Base-by-base conservation (phyloP, 1,140 invertebrate genomes). In the Ips typographus region DNA sequence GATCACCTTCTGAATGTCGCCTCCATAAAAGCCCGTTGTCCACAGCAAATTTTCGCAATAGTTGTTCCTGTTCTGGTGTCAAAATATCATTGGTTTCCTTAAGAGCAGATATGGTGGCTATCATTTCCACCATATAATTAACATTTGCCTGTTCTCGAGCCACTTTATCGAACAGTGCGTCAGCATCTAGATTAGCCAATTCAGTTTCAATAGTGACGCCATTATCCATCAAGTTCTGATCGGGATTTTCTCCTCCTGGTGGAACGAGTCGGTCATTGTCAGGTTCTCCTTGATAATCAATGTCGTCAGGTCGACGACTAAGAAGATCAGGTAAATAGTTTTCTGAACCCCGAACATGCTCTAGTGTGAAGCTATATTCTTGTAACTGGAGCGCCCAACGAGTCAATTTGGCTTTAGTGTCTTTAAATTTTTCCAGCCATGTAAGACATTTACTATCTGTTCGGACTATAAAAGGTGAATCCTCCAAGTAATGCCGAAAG, bases 321-420 rank as follows among this genome's bases (percentile, higher is more conserved):
- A 70, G 60, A 2, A 52, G n/a, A 60, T 78, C 77, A 0, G 77
- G 70, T 0, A 78, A 56, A 40, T 77, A 41, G 58, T 78, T 79
- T 3, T 62, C 58, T 56, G 65, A 60, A 6, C 72, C 75, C 0
- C 74, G 69, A 43, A 69, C 63, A 44, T 79, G 73, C 47, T 75
- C 71, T 0, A 77, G 39, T n/a, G 36, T 42, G 51, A 75, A 77
- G 5, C 59, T 55, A 44, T 75, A 78, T 42, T 76, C 73, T 56
- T 74, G 73, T 1, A 79, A 73, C 2, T 75, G 51, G 0, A 77
- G 40, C 0, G 77, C 65, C 77, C 76, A 78, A 0, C 22, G 22
- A 22, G 22, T 22, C 22, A 22, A 22, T 22, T 22, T 22, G 22
- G 22, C 22, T 22, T 22, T 22, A 22, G 22, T 22, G 22, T 22